A percentile compares a stretch with the other conserved stretches of the same genome.
phyloP scores from a whole-genome alignment of 2,888 invertebrate genomes.

The Ditula angustiorana region DNA sequence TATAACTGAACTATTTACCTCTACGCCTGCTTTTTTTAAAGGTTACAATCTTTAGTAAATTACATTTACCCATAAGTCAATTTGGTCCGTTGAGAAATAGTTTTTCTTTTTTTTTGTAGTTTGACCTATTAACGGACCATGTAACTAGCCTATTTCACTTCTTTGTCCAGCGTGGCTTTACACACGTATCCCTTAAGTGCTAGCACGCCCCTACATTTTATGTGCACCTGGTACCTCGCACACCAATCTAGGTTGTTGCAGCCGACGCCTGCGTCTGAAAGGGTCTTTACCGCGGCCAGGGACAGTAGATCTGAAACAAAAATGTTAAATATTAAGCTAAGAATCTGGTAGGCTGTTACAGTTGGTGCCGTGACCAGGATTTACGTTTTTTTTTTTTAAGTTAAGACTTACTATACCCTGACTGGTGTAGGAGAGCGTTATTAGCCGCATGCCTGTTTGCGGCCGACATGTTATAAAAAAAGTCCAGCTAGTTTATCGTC shows the following conservation, averaged over 20 bases:
- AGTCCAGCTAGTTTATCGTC: no score
- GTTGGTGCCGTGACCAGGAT: conserved; percentile 5
- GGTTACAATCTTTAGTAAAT: not conserved
- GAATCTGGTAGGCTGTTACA: not conserved
- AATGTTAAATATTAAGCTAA: conserved; percentile 1
- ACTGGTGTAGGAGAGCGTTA: no score
- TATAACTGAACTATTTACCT: not conserved
- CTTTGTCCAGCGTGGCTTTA: conserved; percentile 69
- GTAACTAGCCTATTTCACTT: conserved; percentile 30
- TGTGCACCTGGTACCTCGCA: conserved; percentile 94
- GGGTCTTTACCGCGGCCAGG: conserved; percentile 82
- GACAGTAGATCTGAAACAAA: conserved; percentile 72
- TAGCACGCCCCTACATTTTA: conserved; percentile 96
- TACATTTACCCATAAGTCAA: not conserved
- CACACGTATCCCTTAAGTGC: conserved; percentile 95
- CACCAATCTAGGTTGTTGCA: conserved; percentile 90
- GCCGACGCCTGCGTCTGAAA: conserved; percentile 75
- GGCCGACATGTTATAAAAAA: no score
- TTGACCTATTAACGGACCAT: not conserved
- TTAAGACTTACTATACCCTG: no score
- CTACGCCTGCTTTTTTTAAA: not conserved
- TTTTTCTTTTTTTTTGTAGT: not conserved
- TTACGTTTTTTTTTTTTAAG: not conserved
- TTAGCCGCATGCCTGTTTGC: no score
- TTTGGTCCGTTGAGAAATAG: not conserved